phyloP scores from a whole-genome alignment of 2,888 invertebrate species.

The Pachliopta kotzebuea region DNA sequence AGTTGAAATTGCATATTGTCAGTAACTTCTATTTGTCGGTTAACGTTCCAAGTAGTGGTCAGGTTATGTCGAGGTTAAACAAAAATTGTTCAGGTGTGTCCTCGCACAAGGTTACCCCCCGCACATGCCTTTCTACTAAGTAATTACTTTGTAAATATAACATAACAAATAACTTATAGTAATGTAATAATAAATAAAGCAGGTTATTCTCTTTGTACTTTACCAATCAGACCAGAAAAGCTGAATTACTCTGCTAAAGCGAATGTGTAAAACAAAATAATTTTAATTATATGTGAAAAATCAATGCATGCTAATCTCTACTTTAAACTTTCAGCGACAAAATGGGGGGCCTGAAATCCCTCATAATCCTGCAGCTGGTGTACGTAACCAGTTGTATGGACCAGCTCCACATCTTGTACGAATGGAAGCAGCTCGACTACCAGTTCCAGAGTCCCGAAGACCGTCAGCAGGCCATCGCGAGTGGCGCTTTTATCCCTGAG shows the following conservation, averaged over 20 bases:
- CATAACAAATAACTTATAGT: not conserved
- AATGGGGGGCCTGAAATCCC: slow-evolving; percentile 59
- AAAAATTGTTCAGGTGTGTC: slow-evolving; percentile 23
- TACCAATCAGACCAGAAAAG: too few species aligned
- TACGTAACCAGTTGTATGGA: slow-evolving; percentile 77
- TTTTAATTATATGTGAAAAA: too few species aligned
- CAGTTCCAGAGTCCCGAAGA: slow-evolving; percentile 80
- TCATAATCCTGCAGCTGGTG: slow-evolving; percentile 60
- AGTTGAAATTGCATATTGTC: too few species aligned
- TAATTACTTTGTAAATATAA: slow-evolving; percentile 7
- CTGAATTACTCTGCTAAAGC: too few species aligned
- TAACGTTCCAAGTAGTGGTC: not conserved
- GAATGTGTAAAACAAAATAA: too few species aligned
- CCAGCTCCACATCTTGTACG: slow-evolving; percentile 84
- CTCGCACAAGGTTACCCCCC: slow-evolving; percentile 10
- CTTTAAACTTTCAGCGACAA: slow-evolving; percentile 45
- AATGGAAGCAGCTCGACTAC: slow-evolving; percentile 88
- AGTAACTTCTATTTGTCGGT: not conserved
- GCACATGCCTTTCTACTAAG: slow-evolving; percentile 14
- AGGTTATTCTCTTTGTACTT: too few species aligned
- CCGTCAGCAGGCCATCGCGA: slow-evolving; percentile 80
- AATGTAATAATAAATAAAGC: not conserved
- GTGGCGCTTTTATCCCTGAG: slow-evolving; percentile 82
- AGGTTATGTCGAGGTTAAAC: slow-evolving; percentile 14
- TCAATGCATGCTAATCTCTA: too few species aligned